Evolutionary conservation across 2,113 vertebrate species (phyloP).

Genomic region (Amphiprion ocellaris): DNA sequence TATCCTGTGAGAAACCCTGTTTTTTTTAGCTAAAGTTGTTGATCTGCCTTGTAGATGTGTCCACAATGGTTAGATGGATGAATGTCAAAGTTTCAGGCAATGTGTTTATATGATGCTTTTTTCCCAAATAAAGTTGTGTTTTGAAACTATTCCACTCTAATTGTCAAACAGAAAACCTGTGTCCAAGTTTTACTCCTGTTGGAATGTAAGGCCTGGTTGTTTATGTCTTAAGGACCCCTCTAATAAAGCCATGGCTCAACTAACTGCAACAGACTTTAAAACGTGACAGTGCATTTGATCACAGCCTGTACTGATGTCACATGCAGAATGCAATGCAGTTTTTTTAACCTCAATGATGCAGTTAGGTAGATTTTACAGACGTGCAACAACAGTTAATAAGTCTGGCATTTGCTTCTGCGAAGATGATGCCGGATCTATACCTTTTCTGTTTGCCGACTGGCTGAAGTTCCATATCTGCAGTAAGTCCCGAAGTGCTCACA

Average conservation of each 20-base stretch:
- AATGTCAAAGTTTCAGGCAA: background rate
- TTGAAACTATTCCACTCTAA: too few relatives aligned
- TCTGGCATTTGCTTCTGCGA: background rate
- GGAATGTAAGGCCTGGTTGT: too few relatives aligned
- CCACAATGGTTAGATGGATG: too few relatives aligned
- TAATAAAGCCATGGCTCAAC: background rate
- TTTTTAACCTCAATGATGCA: too few relatives aligned
- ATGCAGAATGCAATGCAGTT: too few relatives aligned
- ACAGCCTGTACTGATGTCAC: too few relatives aligned
- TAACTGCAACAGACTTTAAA: background rate
- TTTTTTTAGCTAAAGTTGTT: too few relatives aligned
- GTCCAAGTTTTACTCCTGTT: too few relatives aligned
- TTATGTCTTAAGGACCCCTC: background rate
- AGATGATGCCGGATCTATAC: conserved; percentile 45
- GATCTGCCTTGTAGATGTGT: too few relatives aligned
- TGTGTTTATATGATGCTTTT: background rate
- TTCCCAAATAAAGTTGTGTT: background rate
- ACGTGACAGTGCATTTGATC: too few relatives aligned
- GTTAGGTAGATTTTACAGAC: too few relatives aligned
- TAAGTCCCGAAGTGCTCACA: conserved; percentile 95
- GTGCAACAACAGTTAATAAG: background rate
- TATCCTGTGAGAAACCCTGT: too few relatives aligned
- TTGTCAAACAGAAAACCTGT: background rate
- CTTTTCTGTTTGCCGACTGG: conserved; percentile 91
- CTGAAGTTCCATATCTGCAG: conserved; percentile 90